A percentile compares a stretch with the other conserved stretches of the same genome.
Conservation (phyloP, 1,140 invertebrate species). For the Drosophila melanogaster region DNA sequence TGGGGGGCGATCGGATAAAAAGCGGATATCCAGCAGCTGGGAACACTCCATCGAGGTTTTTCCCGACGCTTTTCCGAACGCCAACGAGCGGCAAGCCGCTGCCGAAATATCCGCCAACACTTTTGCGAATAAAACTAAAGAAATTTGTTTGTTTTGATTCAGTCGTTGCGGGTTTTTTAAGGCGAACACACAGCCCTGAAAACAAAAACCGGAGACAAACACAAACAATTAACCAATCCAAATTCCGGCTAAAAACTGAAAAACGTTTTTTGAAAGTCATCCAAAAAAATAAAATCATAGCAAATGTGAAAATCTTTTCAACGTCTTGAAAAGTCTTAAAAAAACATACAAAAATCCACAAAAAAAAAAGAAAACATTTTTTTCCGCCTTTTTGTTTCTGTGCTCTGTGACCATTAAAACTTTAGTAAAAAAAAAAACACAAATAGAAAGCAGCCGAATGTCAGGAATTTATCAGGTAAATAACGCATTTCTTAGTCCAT, state of each 20-base stretch:
- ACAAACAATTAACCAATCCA: neutral
- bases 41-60: slow-evolving; percentile 48
- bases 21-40: slow-evolving; percentile 37
- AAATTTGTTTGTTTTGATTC: slow-evolving; percentile 84
- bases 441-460: slow-evolving; percentile 5
- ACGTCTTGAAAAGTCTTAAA: slow-evolving; percentile 15
- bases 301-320: slow-evolving; percentile 17
- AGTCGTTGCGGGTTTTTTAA: slow-evolving; percentile 83
- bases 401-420: slow-evolving; percentile 23
- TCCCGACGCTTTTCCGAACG: slow-evolving; percentile 16
- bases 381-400: slow-evolving; percentile 40
- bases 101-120: slow-evolving; percentile 33
- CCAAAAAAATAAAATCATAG: neutral
- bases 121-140: slow-evolving; percentile 81
- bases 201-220: slow-evolving; percentile 7
- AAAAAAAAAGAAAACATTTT: slow-evolving; percentile 24
- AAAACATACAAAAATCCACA: slow-evolving; percentile 27
- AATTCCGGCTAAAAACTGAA: slow-evolving; percentile 11
- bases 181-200: slow-evolving; percentile 59
- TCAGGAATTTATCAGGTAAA: slow-evolving; percentile 41
- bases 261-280: slow-evolving; percentile 4
- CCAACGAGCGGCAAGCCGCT: slow-evolving; percentile 15
- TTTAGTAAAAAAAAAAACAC: slow-evolving; percentile 6
- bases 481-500: slow-evolving; percentile 5
- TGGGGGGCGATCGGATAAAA: slow-evolving; percentile 41